Conservation (phyloP, 2,888 invertebrate genomes). For the Limnephilus rhombicus region DNA sequence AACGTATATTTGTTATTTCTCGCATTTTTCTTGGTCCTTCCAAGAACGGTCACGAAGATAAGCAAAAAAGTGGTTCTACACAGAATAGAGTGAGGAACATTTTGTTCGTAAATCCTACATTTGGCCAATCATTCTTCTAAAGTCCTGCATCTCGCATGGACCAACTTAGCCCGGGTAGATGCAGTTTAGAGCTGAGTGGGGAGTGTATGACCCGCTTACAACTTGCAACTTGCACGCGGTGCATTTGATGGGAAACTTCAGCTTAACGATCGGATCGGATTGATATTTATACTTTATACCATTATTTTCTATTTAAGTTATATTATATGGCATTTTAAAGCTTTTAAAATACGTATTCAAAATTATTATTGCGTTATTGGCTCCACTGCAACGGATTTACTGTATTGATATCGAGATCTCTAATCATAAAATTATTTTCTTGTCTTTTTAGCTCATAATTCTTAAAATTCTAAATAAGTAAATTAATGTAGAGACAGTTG, state of each 20-base stretch:
- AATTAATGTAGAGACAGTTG: no score
- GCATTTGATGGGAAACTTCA: not conserved
- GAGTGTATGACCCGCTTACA: not conserved
- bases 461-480: no score
- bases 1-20: not conserved
- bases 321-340: no score
- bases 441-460: no score
- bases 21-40: not conserved
- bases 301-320: not conserved
- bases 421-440: no score
- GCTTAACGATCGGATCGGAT: not conserved
- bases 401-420: no score
- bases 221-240: not conserved
- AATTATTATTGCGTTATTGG: no score
- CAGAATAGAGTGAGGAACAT: not conserved
- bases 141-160: not conserved
- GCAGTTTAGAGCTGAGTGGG: not conserved
- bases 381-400: no score
- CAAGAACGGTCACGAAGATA: not conserved
- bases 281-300: not conserved
- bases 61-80: not conserved
- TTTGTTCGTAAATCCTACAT: not conserved
- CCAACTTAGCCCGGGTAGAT: not conserved
- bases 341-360: no score
- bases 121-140: not conserved